Percentiles rank a stretch among this genome's conserved stretches.
Conservation (phyloP, 1,140 invertebrate species). For the Drosophila lacertosa region DNA sequence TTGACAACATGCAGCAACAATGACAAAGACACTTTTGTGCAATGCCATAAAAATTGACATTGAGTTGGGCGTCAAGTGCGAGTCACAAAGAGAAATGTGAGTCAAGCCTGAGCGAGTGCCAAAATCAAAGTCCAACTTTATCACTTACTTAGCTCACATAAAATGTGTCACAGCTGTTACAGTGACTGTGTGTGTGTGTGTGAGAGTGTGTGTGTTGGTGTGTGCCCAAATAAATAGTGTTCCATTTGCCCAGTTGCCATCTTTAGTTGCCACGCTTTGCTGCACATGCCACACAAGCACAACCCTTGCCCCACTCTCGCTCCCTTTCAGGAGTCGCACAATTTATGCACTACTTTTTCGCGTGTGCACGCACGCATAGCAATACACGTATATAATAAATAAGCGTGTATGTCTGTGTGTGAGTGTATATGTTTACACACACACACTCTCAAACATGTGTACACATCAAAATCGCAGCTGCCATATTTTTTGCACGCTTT, state of each 20-base stretch:
- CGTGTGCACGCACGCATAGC: constrained; percentile 28
- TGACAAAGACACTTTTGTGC: constrained; percentile 35
- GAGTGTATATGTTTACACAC: constrained; percentile 13
- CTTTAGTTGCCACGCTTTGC: constrained; percentile 65
- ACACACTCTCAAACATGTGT: too few relatives aligned
- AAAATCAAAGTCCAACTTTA: constrained; percentile 75
- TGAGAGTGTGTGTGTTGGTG: constrained; percentile 11
- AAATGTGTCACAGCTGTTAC: constrained; percentile 45
- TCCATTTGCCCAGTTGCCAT: constrained; percentile 43
- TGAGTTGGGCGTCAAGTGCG: constrained; percentile 49
- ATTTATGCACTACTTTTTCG: constrained; percentile 68
- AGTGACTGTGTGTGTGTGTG: constrained; percentile 2
- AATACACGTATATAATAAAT: constrained; percentile 9
- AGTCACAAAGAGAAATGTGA: constrained; percentile 4
- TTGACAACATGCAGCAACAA: constrained; percentile 33
- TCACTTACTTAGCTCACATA: constrained; percentile 71
- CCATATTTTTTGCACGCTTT: constrained; percentile 68
- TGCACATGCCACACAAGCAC: constrained; percentile 63
- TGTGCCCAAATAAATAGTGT: constrained; percentile 68
- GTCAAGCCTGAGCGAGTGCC: constrained; percentile 51
- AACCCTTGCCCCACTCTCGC: neutral
- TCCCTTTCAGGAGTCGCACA: constrained; percentile 52
- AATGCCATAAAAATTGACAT: constrained; percentile 66
- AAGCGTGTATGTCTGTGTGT: constrained; percentile 28
- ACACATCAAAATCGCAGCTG: constrained; percentile 68